A percentile compares a stretch with the other conserved stretches of the same genome.
Evolutionary conservation across 35 echinoderm and acorn worm species (phyloP).

Genomic region (Stichopus chloronotus): DNA sequence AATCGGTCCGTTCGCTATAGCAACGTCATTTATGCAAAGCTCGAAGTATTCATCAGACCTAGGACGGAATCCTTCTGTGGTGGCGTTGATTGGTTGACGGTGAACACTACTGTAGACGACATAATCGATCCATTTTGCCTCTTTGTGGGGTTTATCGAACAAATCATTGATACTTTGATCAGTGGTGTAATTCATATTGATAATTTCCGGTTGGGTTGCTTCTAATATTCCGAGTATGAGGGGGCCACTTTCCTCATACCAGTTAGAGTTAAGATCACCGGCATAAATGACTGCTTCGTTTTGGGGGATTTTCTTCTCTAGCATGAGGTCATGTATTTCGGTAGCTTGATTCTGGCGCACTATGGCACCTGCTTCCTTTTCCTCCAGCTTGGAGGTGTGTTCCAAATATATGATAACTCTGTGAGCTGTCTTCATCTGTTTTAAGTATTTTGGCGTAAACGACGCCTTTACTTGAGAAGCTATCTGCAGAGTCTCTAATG

Average conservation of each 20-base stretch:
- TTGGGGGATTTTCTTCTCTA: constrained; percentile 51
- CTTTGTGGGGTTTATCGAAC: constrained; percentile 40
- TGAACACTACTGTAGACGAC: constrained; percentile 69
- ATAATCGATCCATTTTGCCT: constrained; percentile 72
- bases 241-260: constrained; percentile 34
- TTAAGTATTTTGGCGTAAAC: constrained; percentile 70
- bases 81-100: constrained; percentile 56
- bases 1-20: constrained; percentile 34
- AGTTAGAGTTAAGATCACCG: constrained; percentile 76
- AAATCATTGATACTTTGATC: constrained; percentile 76
- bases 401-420: constrained; percentile 69
- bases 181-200: constrained; percentile 63
- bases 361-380: neutral
- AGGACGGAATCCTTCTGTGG: constrained; percentile 59
- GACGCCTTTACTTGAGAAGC: constrained; percentile 64
- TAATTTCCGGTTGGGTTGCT: constrained; percentile 52
- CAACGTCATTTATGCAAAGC: constrained; percentile 57
- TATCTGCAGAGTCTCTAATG: constrained; percentile 48
- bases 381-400: constrained; percentile 71
- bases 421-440: neutral
- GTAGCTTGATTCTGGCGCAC: constrained; percentile 62
- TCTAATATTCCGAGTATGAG: constrained; percentile 62
- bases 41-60: constrained; percentile 44
- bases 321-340: constrained; percentile 65
- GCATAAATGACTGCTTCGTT: constrained; percentile 74